phyloP scores from a whole-genome alignment of 2,113 vertebrate genomes.

The Hystrix brachyura region DNA sequence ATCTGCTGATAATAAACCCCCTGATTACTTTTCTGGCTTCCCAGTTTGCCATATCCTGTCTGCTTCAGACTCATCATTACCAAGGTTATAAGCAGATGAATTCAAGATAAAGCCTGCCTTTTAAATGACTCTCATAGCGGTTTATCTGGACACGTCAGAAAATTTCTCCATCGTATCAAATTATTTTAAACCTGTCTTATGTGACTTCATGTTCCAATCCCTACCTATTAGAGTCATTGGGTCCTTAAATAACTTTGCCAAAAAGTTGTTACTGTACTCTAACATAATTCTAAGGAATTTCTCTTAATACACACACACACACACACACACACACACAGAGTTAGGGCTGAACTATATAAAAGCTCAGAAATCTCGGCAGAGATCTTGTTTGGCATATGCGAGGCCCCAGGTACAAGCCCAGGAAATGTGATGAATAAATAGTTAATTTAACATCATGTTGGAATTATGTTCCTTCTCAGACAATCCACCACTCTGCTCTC shows the following conservation, averaged over 20 bases:
- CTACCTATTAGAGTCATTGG: slow-evolving; percentile 60
- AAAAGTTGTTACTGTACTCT: neutral
- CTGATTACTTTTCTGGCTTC: slow-evolving; percentile 38
- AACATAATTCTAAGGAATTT: slow-evolving; percentile 49
- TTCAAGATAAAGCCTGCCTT: slow-evolving; percentile 78
- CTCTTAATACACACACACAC: neutral
- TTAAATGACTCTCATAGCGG: slow-evolving; percentile 53
- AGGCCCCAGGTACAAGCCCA: neutral
- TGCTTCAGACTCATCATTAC: slow-evolving; percentile 64
- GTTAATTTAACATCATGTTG: neutral
- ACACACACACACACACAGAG: neutral
- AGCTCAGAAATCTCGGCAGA: neutral
- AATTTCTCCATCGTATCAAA: slow-evolving; percentile 73
- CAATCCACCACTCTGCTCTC: neutral
- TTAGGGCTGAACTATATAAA: neutral
- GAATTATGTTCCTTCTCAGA: neutral
- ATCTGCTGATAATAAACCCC: slow-evolving; percentile 69
- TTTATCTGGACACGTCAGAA: slow-evolving; percentile 75
- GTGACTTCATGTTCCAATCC: slow-evolving; percentile 62
- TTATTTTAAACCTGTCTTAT: slow-evolving; percentile 73
- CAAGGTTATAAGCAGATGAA: slow-evolving; percentile 66
- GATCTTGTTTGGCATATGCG: neutral
- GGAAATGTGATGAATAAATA: neutral
- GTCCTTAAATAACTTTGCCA: slow-evolving; percentile 67
- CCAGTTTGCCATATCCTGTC: slow-evolving; percentile 65